Evolutionary conservation across 2,113 vertebrate genomes (phyloP).

Genomic region (Hylia prasina): DNA sequence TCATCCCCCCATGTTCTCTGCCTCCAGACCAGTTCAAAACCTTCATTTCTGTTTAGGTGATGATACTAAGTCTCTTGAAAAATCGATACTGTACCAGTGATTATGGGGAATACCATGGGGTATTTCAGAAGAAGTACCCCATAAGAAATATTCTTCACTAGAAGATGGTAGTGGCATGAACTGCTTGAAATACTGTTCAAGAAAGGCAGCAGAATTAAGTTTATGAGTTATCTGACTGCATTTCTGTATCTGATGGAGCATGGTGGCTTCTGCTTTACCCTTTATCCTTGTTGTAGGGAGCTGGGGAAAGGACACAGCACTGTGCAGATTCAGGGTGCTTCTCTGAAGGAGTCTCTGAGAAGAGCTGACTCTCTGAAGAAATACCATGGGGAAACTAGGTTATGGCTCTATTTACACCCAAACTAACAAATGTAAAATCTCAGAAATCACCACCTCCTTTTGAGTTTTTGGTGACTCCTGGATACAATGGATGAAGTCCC

Average conservation of each 20-base stretch:
- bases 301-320: background rate
- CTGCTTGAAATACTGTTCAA: background rate
- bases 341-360: background rate
- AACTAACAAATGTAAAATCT: background rate
- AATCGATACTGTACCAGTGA: background rate
- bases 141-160: background rate
- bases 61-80: background rate
- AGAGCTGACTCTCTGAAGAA: background rate
- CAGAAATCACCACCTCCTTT: background rate
- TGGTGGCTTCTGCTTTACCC: background rate
- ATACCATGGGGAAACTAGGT: background rate
- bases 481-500: background rate
- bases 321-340: background rate
- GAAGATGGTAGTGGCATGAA: background rate
- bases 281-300: background rate
- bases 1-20: background rate
- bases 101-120: background rate
- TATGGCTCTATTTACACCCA: background rate
- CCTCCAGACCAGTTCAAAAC: background rate
- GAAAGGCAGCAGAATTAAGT: background rate
- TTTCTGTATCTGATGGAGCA: background rate
- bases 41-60: background rate
- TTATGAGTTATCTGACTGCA: background rate
- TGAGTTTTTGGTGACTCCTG: background rate
- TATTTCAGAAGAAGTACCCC: background rate